Percentiles rank a stretch among this genome's conserved stretches.
Evolutionary conservation across 92 coral and sea anemone genomes (phyloP).

Genomic region (Virgularia gustaviana): DNA sequence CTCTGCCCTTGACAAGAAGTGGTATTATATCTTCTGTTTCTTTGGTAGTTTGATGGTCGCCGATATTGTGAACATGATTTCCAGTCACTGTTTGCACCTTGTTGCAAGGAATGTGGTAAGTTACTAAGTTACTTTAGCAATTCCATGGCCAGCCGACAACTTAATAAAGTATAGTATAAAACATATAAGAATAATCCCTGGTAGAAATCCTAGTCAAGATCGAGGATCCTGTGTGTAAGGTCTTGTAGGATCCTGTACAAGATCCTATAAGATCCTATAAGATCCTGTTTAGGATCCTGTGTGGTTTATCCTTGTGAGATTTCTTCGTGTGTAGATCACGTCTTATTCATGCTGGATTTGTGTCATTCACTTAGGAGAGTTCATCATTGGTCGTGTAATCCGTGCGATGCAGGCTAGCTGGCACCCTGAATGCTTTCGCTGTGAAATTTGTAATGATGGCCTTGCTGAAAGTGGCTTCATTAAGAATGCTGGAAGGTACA

Average conservation of each 20-base stretch:
- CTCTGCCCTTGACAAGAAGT: neutral
- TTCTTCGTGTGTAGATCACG: neutral
- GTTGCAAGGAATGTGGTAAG: conserved; percentile 98
- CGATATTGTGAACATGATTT: conserved; percentile 98
- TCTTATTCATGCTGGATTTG: neutral
- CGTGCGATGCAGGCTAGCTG: conserved; percentile 99
- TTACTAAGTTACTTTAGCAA: no score
- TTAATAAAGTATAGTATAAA: no score
- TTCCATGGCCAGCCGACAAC: no score
- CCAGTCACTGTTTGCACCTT: conserved; percentile 96
- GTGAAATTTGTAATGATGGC: conserved; percentile 94
- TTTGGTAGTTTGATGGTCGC: conserved; percentile 87
- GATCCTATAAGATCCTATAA: no score
- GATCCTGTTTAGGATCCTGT: no score
- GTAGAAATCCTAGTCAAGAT: no score
- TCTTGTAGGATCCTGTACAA: no score
- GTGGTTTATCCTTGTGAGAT: neutral
- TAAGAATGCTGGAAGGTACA: conserved; percentile 98
- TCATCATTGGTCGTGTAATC: conserved; percentile 97
- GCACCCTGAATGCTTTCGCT: conserved; percentile 97
- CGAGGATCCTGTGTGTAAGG: no score
- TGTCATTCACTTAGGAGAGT: conserved; percentile 60
- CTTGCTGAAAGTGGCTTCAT: conserved; percentile 98
- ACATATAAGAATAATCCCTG: no score
- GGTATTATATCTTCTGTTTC: neutral